These are phyloP conservation scores for Centroberyx gerrardi DNA, from an alignment of 2,797 vertebrate species.

Conservation along the genomic window DNA sequence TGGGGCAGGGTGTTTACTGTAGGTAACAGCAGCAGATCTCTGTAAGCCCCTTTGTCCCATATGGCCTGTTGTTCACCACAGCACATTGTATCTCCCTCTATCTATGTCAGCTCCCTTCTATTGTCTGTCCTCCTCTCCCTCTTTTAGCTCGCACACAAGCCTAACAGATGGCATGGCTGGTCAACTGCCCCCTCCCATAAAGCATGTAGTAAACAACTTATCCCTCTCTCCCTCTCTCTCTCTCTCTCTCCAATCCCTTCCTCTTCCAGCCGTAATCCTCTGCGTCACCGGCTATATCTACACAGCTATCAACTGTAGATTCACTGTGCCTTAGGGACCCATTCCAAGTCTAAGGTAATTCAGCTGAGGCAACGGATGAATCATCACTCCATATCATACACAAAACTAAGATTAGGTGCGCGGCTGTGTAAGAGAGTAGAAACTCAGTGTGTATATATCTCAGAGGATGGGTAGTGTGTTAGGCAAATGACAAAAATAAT, in stretches of 20 bases:
- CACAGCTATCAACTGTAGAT: conserved; percentile 19
- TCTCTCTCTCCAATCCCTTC: conserved; percentile 59
- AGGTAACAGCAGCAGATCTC: conserved; percentile 61
- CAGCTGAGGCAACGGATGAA: neutral
- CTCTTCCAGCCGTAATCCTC: conserved; percentile 65
- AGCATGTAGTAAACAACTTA: conserved; percentile 76
- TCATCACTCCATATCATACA: neutral
- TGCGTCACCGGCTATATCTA: conserved; percentile 38
- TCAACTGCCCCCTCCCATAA: conserved; percentile 66
- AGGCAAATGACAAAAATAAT: conserved; percentile 4
- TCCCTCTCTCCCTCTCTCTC: conserved; percentile 37
- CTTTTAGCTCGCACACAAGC: conserved; percentile 50
- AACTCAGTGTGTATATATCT: neutral
- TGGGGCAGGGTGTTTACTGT: conserved; percentile 30
- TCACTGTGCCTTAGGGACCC: conserved; percentile 3
- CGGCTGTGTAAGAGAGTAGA: neutral
- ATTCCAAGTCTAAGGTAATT: conserved; percentile 10
- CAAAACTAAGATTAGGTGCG: conserved; percentile 12
- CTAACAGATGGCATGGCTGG: conserved; percentile 76
- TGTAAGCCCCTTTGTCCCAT: conserved; percentile 68
- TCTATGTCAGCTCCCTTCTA: conserved; percentile 62
- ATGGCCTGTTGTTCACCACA: conserved; percentile 56
- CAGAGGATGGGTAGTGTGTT: conserved; percentile 1
- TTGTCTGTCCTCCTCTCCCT: conserved; percentile 59
- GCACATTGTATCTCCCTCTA: conserved; percentile 58